Conservation (phyloP, 1,140 invertebrate species). For the Dufourea novaeangliae region DNA sequence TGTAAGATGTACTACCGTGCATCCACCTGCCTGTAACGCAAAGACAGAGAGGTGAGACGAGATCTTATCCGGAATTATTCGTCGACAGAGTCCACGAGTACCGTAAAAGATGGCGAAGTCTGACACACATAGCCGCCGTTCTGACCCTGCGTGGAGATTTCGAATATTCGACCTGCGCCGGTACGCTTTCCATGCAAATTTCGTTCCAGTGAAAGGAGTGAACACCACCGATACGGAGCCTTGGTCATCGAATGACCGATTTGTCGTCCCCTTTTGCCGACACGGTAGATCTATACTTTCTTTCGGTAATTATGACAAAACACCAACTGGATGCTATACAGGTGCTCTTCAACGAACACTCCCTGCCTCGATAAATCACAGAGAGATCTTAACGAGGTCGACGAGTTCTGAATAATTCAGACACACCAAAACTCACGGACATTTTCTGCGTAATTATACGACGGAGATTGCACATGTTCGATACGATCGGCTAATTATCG, state of each 20-base stretch:
- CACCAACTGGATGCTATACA: no score
- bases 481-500: conserved; percentile 35
- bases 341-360: no score
- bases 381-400: neutral
- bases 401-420: neutral
- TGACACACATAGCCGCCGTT: conserved; percentile 17
- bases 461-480: conserved; percentile 35
- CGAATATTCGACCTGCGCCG: conserved; percentile 6
- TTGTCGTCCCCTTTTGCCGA: neutral
- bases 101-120: conserved; percentile 47
- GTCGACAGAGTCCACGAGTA: conserved; percentile 32
- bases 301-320: neutral
- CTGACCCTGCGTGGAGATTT: conserved; percentile 33
- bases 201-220: neutral
- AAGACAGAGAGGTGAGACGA: conserved; percentile 16
- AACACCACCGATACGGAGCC: neutral
- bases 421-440: neutral
- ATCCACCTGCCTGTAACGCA: neutral
- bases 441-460: conserved; percentile 42
- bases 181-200: neutral
- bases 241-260: neutral
- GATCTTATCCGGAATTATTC: conserved; percentile 33
- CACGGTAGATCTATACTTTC: neutral
- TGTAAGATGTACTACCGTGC: conserved; percentile 26
- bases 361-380: neutral